Evolutionary conservation across 2,797 vertebrate species (phyloP), one percentile per base, ranked within the genome.

Genomic region (Benthosema pterotum): DNA sequence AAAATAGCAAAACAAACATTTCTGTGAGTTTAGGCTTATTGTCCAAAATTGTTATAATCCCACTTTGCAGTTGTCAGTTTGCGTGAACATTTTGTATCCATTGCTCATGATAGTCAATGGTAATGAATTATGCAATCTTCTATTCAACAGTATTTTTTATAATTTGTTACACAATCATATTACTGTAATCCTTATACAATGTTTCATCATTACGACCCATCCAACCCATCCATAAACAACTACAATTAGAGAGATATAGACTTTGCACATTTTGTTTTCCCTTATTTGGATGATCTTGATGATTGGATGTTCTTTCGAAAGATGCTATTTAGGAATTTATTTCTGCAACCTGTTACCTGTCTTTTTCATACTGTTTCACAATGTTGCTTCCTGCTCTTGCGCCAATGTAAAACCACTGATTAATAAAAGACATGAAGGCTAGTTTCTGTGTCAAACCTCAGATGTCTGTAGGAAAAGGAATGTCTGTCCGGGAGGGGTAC

Each of bases 371-470:
- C n/a, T n/a, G n/a, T 52, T 49, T 60, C 74, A 57, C 65, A 14
- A 9, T 75, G 74, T 82, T 77, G 69, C 79, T 83, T 81, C 69
- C 66, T 72, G 80, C 66, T 82, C 60, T 65, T 53, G 67, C 72
- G 79, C 81, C 77, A 82, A 65, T 43, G 15, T 62, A 67, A 54
- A 38, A 66, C 72, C 67, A 77, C 65, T 65, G 69, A 82, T 84
- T 75, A 90, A 89, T 90, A 90, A 91, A 78, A 80, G 19, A 64
- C 19, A 63, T 74, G 19, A 63, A 74, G 71, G 52, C 58, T 50
- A 52, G 0, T 5, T 12, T 3, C 0, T 32, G 6, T 55, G 65
- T 76, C 45, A 0, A 6, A 14, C 2, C 9, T 43, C 54, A 18
- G 0, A 17, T 57, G 13, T 9, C 17, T 48, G n/a, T 52, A n/a